These are phyloP conservation scores for Heterocephalus glaber DNA, from an alignment of 2,113 vertebrate genomes.

Conservation along the genomic window DNA sequence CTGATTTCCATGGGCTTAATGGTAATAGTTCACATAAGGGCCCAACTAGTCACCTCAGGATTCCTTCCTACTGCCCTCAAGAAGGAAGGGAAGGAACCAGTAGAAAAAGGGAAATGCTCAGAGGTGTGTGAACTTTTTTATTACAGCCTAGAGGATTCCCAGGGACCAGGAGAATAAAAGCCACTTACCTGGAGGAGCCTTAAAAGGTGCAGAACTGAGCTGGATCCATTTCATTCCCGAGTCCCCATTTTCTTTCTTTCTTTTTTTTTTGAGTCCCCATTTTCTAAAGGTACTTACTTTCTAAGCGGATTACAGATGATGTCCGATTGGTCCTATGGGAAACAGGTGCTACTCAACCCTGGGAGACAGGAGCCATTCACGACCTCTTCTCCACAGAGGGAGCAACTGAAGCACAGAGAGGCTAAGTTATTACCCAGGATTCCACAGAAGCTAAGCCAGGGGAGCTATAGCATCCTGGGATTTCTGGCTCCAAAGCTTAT, in stretches of 20 bases:
- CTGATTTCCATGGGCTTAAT: background rate
- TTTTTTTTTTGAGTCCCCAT: conserved; percentile 51
- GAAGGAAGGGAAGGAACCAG: background rate
- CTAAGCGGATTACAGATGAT: conserved; percentile 58
- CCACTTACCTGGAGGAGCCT: conserved; percentile 74
- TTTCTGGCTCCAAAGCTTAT: background rate
- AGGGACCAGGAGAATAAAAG: background rate
- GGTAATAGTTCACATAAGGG: background rate
- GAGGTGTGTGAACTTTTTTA: background rate
- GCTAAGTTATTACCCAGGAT: background rate
- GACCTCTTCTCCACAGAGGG: background rate
- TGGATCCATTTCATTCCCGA: conserved; percentile 65
- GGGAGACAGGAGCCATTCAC: background rate
- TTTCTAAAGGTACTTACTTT: conserved; percentile 56
- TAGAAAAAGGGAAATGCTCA: background rate
- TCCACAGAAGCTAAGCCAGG: background rate
- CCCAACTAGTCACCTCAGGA: background rate
- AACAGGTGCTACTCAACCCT: background rate
- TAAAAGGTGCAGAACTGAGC: conserved; percentile 62
- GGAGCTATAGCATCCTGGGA: too few relatives aligned
- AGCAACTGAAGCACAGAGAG: background rate
- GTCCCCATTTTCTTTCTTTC: conserved; percentile 67
- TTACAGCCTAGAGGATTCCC: background rate
- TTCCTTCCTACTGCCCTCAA: background rate
- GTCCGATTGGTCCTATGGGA: background rate